Evolutionary conservation across 2,888 invertebrate genomes (phyloP).

Genomic region (Acrobasis suavella): DNA sequence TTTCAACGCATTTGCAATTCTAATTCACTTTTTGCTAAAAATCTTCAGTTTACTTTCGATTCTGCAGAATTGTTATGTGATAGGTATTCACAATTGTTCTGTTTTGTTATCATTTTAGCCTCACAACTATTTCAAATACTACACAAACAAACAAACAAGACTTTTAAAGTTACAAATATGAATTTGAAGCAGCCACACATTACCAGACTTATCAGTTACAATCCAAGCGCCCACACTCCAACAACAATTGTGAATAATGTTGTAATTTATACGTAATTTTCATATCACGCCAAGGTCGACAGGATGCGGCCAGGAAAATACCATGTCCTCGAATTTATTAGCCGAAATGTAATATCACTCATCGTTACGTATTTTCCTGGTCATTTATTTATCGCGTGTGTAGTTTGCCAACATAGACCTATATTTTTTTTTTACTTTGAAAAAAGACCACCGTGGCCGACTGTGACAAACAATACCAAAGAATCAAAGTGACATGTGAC

Average conservation of each 20-base stretch:
- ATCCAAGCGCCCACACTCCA: not conserved
- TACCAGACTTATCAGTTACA: not conserved
- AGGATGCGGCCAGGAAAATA: conserved; percentile 36
- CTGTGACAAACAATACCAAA: too few species aligned
- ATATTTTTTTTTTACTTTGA: too few species aligned
- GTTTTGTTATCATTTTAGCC: not conserved
- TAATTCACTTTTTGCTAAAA: conserved; percentile 17
- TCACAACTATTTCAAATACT: not conserved
- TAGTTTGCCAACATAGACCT: too few species aligned
- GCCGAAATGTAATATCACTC: not conserved
- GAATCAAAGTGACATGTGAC: too few species aligned
- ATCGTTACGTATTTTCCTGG: not conserved
- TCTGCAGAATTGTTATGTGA: conserved; percentile 11
- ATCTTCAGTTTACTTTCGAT: conserved; percentile 18
- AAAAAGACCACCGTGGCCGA: too few species aligned
- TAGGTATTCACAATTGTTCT: not conserved
- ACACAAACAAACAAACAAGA: too few species aligned
- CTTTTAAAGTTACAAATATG: too few species aligned
- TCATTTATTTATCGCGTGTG: too few species aligned
- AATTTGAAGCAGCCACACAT: not conserved
- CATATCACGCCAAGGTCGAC: conserved; percentile 34
- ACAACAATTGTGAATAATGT: not conserved
- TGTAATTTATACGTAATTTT: conserved; percentile 15
- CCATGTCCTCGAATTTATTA: conserved; percentile 37
- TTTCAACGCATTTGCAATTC: conserved; percentile 22